phyloP scores from a whole-genome alignment of 2,888 invertebrate genomes.

The Campoplex nolae region DNA sequence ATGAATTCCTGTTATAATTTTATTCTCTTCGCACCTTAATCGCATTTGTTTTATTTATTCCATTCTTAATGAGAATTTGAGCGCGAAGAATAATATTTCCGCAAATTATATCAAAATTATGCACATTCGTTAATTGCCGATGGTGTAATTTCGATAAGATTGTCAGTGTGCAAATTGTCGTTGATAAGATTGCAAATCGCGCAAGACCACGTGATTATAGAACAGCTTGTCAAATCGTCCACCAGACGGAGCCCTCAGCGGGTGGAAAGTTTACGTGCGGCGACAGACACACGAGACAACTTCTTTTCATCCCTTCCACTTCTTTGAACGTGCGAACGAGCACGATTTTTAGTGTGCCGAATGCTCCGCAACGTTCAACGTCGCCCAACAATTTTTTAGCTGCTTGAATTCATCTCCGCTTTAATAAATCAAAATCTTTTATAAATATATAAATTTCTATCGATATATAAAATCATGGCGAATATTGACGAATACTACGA shows the following conservation, averaged over 20 bases:
- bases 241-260: slow-evolving; percentile 41
- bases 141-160: not conserved
- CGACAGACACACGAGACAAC: not conserved
- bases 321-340: not conserved
- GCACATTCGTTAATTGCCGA: not conserved
- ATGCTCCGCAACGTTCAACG: slow-evolving; percentile 4
- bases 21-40: slow-evolving; percentile 24
- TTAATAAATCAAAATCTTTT: not conserved
- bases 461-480: slow-evolving; percentile 68
- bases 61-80: not conserved
- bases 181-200: slow-evolving; percentile 8
- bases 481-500: slow-evolving; percentile 88
- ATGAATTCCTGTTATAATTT: slow-evolving; percentile 59
- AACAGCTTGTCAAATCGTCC: not conserved
- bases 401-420: not conserved
- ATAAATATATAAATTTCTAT: not conserved
- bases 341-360: slow-evolving; percentile 19
- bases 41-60: not conserved
- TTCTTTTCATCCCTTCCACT: slow-evolving; percentile 17
- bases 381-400: not conserved
- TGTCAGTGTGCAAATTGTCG: not conserved
- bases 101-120: not conserved
- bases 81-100: not conserved
- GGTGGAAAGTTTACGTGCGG: slow-evolving; percentile 3
- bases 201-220: not conserved